Evolutionary conservation across 2,113 vertebrate genomes (phyloP), one percentile per base, ranked within the genome.

Genomic region (Epinephelus cyanopodus): DNA sequence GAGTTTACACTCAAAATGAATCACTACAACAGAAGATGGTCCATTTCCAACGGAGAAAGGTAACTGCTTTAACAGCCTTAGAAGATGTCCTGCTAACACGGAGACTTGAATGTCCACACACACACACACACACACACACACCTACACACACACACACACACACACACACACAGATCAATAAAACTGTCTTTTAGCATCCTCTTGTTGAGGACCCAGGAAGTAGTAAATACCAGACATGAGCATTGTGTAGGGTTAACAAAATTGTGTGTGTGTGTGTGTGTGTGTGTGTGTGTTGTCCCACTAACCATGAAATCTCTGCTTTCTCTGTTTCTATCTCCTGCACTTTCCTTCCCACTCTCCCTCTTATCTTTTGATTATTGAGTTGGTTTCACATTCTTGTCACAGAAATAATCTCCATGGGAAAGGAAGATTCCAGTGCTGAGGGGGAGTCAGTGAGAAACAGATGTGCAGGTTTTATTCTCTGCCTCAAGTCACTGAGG

Each of bases 161-260:
- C 63, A 72, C 61, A 64, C 64, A 83, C 23, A 76, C 21, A 76
- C 11, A 33, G n/a, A 81, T 69, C 53, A 84, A 78, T 87, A 82
- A 82, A 87, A 66, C 57, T 3, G 39, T 57, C 45, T 70, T 84
- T 77, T 69, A 57, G 17, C 58, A 19, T 60, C 13, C 54, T 76
- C 50, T 74, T 64, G 63, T 67, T 81, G 54, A 74, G 19, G 47
- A 77, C 70, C 57, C 77, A 87, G 84, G 71, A 87, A 83, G 90
- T n/a, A 77, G 83, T 91, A 86, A 91, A 91, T 84, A 84, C 83
- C 87, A 72, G 60, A 86, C 81, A 3, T 25, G 77, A 45, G 61
- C 74, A 61, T 56, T 84, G 77, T 81, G 68, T 78, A 42, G 9
- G 29, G 21, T 21, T 39, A 27, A 73, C 52, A 23, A 10, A 47